phyloP scores from a whole-genome alignment of 2,797 vertebrate genomes.

The Gila robusta region DNA sequence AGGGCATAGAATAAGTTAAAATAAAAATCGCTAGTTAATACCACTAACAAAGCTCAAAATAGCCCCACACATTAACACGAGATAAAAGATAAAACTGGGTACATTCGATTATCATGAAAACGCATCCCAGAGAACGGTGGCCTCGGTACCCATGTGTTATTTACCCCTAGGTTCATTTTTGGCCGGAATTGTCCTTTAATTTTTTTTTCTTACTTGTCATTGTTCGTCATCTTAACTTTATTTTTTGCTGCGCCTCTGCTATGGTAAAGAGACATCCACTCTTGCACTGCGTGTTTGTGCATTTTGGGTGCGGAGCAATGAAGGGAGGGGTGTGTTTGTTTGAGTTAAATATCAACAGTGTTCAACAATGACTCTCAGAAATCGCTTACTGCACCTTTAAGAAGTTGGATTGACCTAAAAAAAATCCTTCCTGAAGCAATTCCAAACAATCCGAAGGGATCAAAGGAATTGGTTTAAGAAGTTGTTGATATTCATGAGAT shows the following conservation, averaged over 20 bases:
- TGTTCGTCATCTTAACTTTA: too few relatives aligned
- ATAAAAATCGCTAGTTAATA: too few relatives aligned
- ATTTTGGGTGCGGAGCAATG: background rate
- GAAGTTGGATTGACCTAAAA: background rate
- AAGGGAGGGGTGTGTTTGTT: background rate
- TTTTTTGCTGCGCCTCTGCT: background rate
- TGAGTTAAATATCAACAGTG: background rate
- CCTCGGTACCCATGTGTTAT: too few relatives aligned
- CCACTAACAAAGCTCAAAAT: too few relatives aligned
- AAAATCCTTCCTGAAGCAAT: background rate
- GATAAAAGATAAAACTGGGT: too few relatives aligned
- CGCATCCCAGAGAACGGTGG: too few relatives aligned
- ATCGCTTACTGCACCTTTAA: background rate
- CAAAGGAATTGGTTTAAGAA: slow-evolving; percentile 9
- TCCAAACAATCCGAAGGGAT: background rate
- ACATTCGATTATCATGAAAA: too few relatives aligned
- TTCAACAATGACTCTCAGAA: background rate
- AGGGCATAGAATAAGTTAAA: too few relatives aligned
- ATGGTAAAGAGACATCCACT: background rate
- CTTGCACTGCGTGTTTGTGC: background rate
- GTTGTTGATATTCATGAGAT: background rate
- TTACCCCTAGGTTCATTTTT: too few relatives aligned
- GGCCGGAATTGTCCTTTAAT: too few relatives aligned
- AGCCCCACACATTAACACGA: too few relatives aligned
- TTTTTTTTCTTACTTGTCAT: too few relatives aligned